A percentile compares a stretch with the other conserved stretches of the same genome.
Conservation (phyloP, 2,113 vertebrate genomes). For the Galbula dea region DNA sequence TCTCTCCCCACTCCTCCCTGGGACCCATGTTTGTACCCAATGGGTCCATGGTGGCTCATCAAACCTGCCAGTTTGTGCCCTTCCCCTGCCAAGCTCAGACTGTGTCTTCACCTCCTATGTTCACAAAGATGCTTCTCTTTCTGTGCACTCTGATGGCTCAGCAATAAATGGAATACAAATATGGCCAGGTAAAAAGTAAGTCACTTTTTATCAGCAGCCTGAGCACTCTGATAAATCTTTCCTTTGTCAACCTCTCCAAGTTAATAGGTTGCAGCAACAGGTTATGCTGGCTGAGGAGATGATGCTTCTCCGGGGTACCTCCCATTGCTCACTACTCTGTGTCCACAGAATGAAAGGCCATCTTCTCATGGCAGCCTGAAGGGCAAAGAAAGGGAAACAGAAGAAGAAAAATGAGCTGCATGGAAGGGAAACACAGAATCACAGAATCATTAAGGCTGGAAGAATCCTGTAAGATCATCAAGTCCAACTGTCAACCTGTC, state of each 20-base stretch:
- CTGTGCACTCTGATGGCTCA: not conserved
- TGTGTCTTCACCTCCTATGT: rapidly evolving
- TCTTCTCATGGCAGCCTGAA: not conserved
- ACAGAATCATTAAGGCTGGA: too few species aligned
- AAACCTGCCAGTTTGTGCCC: not conserved
- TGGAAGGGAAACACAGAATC: not conserved
- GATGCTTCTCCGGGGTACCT: not conserved
- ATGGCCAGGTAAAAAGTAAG: not conserved
- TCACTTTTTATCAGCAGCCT: not conserved
- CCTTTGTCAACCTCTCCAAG: not conserved
- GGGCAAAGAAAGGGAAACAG: not conserved
- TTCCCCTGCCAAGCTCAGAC: not conserved
- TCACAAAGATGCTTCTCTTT: not conserved
- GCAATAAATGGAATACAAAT: not conserved
- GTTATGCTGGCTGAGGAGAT: not conserved
- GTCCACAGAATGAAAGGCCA: not conserved
- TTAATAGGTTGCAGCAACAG: not conserved
- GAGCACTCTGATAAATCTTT: not conserved
- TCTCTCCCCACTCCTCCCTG: not conserved
- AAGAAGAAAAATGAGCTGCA: not conserved
- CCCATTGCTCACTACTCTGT: not conserved
- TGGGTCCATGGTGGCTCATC: not conserved
- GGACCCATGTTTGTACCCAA: not conserved
- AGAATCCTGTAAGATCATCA: too few species aligned
- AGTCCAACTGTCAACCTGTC: too few species aligned